These are phyloP conservation scores for Lordiphosa stackelbergi DNA, from an alignment of 1,140 invertebrate species.

Conservation along the genomic window DNA sequence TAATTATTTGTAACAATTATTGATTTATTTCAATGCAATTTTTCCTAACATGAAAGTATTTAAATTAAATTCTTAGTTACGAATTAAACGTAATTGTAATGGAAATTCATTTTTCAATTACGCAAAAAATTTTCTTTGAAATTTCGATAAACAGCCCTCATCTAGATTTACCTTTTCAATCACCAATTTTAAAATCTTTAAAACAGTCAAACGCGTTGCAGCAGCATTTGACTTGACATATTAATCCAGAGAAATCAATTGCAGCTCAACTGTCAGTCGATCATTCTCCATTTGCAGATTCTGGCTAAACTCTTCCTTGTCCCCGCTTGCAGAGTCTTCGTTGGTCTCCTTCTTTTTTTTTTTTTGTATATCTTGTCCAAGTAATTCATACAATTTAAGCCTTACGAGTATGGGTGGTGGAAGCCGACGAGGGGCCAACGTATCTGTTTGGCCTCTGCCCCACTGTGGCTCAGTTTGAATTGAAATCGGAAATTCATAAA, in stretches of 20 bases:
- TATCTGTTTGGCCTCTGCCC: conserved; percentile 15
- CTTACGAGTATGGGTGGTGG: conserved; percentile 24
- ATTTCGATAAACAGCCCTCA: too few species aligned
- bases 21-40: too few species aligned
- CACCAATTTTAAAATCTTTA: too few species aligned
- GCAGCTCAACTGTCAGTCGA: conserved; percentile 2
- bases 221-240: too few species aligned
- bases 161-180: too few species aligned
- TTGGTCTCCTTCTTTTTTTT: neutral
- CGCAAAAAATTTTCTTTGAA: too few species aligned
- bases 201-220: too few species aligned
- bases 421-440: conserved; percentile 11
- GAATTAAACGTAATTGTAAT: too few species aligned
- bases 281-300: neutral
- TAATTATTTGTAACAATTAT: too few species aligned
- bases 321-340: neutral
- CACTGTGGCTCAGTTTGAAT: conserved; percentile 27
- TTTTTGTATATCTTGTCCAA: conserved; percentile 34
- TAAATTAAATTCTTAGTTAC: too few species aligned
- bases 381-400: conserved; percentile 52
- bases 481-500: conserved; percentile 67
- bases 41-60: too few species aligned
- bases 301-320: conserved; percentile 1
- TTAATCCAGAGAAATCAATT: neutral
- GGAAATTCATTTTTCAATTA: too few species aligned